Base-by-base conservation (phyloP, 1,140 invertebrate species). In the Dinoponera quadriceps region DNA sequence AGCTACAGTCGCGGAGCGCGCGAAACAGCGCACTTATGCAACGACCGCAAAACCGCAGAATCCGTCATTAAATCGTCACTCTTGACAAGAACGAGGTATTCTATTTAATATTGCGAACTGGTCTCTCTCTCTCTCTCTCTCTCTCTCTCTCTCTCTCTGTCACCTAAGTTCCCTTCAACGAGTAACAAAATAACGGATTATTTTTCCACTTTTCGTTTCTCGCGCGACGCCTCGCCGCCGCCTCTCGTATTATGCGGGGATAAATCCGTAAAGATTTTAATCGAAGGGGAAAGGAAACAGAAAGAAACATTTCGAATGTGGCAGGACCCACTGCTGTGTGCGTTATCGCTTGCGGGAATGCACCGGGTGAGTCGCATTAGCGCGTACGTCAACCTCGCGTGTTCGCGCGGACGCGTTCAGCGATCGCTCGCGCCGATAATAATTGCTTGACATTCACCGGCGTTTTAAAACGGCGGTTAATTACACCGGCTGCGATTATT, bases 381-480 rank as follows among this genome's bases (percentile, higher is more conserved):
- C 63, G 65, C 49, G 59, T 22, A 51, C 60, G 60, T 65, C 63
- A 69, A 78, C 22, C 75, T 78, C 22, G 75, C 75, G 75, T 78
- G 75, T 44, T n/a, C 51, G 22, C 51, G 22, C 54, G 54, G 38
- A 11, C 38, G 38, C 38, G 38, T 9, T 44, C 38, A 9, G 20
- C 63, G 74, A 44, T 55, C 74, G 73, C 5, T 16, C 73, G 63
- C 22, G 75, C 33, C 33, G 75, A 78, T 80, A 80, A 80, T 59
- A 80, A 80, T 80, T 38, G 65, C 66, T 38, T 33, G 65, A 18
- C 65, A 80, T 80, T 80, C 75, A 80, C 18, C 75, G 75, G 33
- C 66, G 54, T 80, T 80, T 69, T 71, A 80, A 59, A 69, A 65
- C 51, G 44, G 14, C 51, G 22, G 73, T 84, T 87, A 88, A 86